Evolutionary conservation across 2,888 invertebrate species (phyloP), one percentile per base, ranked within the genome.

Genomic region (Pecten maximus): DNA sequence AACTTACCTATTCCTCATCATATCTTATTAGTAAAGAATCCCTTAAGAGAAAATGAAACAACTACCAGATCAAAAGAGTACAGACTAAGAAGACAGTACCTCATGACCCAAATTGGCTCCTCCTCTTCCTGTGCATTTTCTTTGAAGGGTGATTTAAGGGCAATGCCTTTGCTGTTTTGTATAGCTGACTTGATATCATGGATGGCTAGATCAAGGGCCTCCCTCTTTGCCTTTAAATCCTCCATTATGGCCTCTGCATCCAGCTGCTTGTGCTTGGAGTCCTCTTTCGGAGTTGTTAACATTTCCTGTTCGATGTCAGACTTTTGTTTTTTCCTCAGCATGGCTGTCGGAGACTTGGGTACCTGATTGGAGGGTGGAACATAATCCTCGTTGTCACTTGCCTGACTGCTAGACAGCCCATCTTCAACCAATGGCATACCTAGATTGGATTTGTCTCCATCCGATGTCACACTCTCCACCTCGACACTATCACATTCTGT

Each of bases 401-500:
- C 98, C 96, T 99, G 99, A 2, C 99, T 99, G 60, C 99, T 99
- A 1, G 99, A 99, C 91, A 99, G 97, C 0, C 99, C 99, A 97
- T 99, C 99, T 96, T 99, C 99, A 87, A 99, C 98, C 28, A 98
- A 98, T 0, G 99, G 99, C 98, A 99, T 98, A 10, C 95, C 95
- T 10, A 94, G 92, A 10, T 94, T 94, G 10, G 94, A 95, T 88
- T 95, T 94, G 28, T 95, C 96, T 23, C 95, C 96, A 90, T 96
- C 96, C 0, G 96, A 96, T 16, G 95, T 93, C 39, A 96, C 95
- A 94, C 96, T 98, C 97, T 98, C 98, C 95, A 98, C 97, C 96
- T 98, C 98, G 96, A 98, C 98, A 93, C 98, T 98, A 97, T 98
- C 99, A 96, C 98, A 98, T 97, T 99, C 99, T 91, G 98, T 99